Base-by-base conservation (phyloP, 2,888 invertebrate species). In the Sacculina carcini region DNA sequence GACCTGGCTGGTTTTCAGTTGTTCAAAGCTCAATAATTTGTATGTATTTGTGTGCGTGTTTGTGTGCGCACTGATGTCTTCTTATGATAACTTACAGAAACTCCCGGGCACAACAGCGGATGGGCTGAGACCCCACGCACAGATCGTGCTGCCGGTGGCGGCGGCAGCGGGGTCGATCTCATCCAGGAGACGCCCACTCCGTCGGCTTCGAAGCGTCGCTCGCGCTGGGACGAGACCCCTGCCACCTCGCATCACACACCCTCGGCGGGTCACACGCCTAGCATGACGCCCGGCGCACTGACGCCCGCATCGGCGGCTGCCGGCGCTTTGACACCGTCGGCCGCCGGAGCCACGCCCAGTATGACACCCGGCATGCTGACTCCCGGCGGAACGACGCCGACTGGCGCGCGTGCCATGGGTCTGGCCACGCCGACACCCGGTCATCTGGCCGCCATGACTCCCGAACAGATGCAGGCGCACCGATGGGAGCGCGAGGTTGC, bases 121-220 rank as follows among this genome's bases (percentile, higher is more conserved):
- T 98, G 98, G 98, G 96, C 96, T 16, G 98, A 98, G 68, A 99
- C 98, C 0, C 98, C 98, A 0, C 78, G 89, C 55, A 87, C 92
- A 0, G 92, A 94, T 64, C 76, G 94, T 4, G 64, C 61, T 1
- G 61, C 61, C 44, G 74, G 75, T 1, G n/a, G n/a, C n/a, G n/a
- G n/a, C n/a, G n/a, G n/a, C n/a, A n/a, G n/a, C n/a, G n/a, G n/a
- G n/a, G 77, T 76, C 12, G 72, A 71, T 59, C 71, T 76, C 12
- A 81, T 82, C 61, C 79, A 87, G 61, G 90, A 90, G 66, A 86
- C 87, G 0, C 87, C 92, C 0, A 92, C 92, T 0, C 90, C 92
- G 0, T 84, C 87, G 31, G 80, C 85, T 1, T 86, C 89, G 50
- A 98, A 98, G 66, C 74, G 98, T 1, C 76, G 92, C 51, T 90